Evolutionary conservation across 2,888 invertebrate species (phyloP).

Genomic region (Pristionchus entomophagus): DNA sequence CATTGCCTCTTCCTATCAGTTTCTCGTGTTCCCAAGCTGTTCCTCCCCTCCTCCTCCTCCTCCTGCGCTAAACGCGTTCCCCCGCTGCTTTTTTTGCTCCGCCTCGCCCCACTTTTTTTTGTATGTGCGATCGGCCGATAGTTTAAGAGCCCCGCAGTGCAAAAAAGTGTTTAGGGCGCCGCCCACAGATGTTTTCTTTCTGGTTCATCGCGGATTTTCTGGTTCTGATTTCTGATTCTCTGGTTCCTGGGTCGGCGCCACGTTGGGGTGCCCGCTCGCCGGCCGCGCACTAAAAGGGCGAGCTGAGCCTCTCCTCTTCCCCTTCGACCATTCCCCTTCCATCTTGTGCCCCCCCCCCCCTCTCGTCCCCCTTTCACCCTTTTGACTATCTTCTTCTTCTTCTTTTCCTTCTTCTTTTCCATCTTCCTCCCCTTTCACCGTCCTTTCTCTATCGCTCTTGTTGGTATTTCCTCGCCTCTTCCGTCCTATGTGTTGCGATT

Average conservation of each 20-base stretch:
- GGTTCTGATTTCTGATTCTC: too few relatives aligned
- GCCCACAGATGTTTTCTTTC: neutral
- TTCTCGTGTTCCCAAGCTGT: too few relatives aligned
- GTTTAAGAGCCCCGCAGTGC: neutral
- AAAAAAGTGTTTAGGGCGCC: neutral
- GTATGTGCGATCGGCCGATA: neutral
- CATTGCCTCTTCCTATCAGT: too few relatives aligned
- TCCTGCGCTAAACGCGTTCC: neutral
- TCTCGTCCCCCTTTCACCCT: conserved; percentile 34
- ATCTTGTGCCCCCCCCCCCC: neutral
- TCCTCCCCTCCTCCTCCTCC: too few relatives aligned
- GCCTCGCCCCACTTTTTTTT: conserved; percentile 9
- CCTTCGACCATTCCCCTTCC: conserved; percentile 39
- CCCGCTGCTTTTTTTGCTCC: neutral
- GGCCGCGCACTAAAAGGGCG: conserved; percentile 39
- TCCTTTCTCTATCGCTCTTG: conserved; percentile 37
- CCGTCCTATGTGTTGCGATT: conserved; percentile 6
- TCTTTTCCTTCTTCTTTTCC: conserved; percentile 40
- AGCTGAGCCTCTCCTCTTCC: too few relatives aligned
- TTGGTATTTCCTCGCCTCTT: conserved; percentile 12
- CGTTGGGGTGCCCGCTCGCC: neutral
- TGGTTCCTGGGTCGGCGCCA: conserved; percentile 3
- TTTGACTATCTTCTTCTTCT: conserved; percentile 39
- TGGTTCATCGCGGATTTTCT: too few relatives aligned
- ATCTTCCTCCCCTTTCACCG: conserved; percentile 51